Evolutionary conservation across 2,888 invertebrate genomes (phyloP).

Genomic region (Neelides folsomi): DNA sequence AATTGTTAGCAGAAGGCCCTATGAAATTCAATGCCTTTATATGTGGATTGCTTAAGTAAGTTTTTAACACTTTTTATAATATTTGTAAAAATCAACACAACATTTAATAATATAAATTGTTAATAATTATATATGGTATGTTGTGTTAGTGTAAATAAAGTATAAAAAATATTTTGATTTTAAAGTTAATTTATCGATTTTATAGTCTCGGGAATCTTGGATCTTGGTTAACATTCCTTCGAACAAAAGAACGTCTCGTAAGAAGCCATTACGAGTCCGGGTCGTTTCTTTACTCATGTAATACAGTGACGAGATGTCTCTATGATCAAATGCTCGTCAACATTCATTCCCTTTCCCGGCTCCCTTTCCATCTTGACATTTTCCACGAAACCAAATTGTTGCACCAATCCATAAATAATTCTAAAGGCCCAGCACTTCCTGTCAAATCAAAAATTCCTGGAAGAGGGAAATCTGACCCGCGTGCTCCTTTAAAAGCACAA

Average conservation of each 20-base stretch:
- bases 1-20: conserved; percentile 66
- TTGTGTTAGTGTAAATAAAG: no score
- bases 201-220: conserved; percentile 68
- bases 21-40: conserved; percentile 81
- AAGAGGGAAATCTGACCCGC: conserved; percentile 1
- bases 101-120: no score
- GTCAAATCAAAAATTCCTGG: conserved; percentile 24
- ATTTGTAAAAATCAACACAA: no score
- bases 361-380: conserved; percentile 68
- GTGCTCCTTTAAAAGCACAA: neutral
- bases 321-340: conserved; percentile 62
- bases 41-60: conserved; percentile 71
- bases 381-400: conserved; percentile 64
- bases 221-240: conserved; percentile 75
- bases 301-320: conserved; percentile 46
- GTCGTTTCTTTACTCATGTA: conserved; percentile 54
- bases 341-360: conserved; percentile 61
- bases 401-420: conserved; percentile 54
- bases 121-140: no score
- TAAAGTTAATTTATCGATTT: conserved; percentile 26
- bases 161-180: no score
- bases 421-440: conserved; percentile 41
- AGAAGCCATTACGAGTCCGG: conserved; percentile 64
- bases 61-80: no score
- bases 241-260: conserved; percentile 67